A percentile compares a stretch with the other conserved stretches of the same genome.
Conservation (phyloP, 2,797 vertebrate genomes). For the Gambelia wislizenii region DNA sequence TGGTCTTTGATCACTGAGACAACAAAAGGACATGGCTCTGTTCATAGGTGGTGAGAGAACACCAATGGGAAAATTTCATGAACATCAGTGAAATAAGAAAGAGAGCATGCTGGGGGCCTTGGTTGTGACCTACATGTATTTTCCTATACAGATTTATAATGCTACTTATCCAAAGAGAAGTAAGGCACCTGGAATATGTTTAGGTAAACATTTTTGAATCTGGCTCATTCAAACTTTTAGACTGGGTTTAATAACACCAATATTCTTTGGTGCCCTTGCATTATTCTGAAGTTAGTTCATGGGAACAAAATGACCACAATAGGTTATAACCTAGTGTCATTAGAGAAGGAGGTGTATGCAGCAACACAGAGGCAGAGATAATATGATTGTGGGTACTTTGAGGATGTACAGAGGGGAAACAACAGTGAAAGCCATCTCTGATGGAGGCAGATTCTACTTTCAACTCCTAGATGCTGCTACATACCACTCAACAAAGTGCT, state of each 20-base stretch:
- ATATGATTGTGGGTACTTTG: too few relatives aligned
- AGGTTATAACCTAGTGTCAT: too few relatives aligned
- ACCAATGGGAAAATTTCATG: neutral
- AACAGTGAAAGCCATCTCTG: too few relatives aligned
- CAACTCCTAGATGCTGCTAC: too few relatives aligned
- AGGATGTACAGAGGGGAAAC: too few relatives aligned
- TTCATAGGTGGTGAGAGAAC: neutral
- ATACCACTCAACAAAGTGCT: too few relatives aligned
- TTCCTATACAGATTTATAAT: neutral
- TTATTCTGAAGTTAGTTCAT: neutral
- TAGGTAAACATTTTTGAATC: too few relatives aligned
- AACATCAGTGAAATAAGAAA: neutral
- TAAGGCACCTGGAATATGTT: neutral
- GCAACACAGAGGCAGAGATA: too few relatives aligned
- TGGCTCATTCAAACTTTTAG: neutral
- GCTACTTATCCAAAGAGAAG: neutral
- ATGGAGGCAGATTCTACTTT: too few relatives aligned
- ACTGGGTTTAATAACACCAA: neutral
- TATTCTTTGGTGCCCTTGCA: neutral
- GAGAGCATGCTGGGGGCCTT: neutral
- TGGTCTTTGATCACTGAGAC: neutral
- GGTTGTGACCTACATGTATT: neutral
- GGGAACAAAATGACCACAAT: neutral
- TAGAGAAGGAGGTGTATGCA: too few relatives aligned
- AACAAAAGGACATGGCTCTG: neutral